Conservation (phyloP, 2,113 vertebrate genomes). For the Chelonoidis abingdonii region DNA sequence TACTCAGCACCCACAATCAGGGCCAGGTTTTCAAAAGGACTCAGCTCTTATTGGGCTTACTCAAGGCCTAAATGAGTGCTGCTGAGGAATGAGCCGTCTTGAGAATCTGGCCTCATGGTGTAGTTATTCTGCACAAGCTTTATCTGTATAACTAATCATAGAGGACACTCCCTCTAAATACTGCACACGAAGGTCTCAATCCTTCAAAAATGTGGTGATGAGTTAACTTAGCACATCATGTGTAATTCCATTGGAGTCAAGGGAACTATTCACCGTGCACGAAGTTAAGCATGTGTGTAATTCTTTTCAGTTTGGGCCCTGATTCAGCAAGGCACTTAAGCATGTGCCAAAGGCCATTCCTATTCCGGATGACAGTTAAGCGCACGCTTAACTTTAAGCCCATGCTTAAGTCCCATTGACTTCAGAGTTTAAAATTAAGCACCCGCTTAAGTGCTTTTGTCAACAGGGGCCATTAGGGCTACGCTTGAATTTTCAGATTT, state of each 20-base stretch:
- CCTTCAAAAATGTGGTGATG: neutral
- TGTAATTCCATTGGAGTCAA: neutral
- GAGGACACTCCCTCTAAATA: neutral
- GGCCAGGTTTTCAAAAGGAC: neutral
- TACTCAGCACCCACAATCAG: neutral
- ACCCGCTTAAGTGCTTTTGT: neutral
- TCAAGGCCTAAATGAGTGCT: rapidly evolving
- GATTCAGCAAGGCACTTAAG: neutral
- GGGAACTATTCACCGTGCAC: neutral
- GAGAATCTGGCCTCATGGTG: neutral
- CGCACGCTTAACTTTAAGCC: neutral
- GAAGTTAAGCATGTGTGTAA: neutral
- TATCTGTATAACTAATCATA: neutral
- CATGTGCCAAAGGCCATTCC: neutral
- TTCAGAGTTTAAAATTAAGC: neutral
- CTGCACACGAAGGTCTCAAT: neutral
- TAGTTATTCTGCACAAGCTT: neutral
- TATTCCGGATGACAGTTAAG: neutral
- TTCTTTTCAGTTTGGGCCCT: neutral
- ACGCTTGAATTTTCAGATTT: neutral
- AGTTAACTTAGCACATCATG: neutral
- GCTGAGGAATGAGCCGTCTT: neutral
- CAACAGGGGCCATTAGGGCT: neutral
- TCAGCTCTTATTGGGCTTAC: neutral
- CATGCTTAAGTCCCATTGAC: neutral